Evolutionary conservation across 2,113 vertebrate species (phyloP), one percentile per base, ranked within the genome.

Genomic region (Capra hircus): DNA sequence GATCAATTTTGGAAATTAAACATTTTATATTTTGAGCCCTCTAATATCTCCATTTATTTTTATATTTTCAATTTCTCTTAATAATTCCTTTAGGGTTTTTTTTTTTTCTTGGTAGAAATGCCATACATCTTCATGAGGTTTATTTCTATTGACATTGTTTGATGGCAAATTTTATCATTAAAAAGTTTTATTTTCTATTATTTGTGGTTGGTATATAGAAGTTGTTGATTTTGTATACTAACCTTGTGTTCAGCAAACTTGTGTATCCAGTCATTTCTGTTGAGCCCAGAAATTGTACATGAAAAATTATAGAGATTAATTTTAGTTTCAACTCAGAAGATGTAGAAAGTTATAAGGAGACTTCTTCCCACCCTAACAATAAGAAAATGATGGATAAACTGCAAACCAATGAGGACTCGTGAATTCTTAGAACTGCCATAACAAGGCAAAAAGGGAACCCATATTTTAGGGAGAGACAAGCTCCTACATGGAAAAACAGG

Each of bases 21-120:
- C 48, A 43, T 92, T 95, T 88, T 95, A 95, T 84, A 23, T 94
- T 92, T 64, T 92, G 48, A 92, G 21, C 2, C 33, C 45, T 95
- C 77, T 16, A 62, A 28, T 84, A 21, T 84, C 11, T 89, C 21
- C 43, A 74, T 60, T 33, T 93, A 12, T 93, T 77, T 93, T 23
- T 52, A 33, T 88, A 52, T 88, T 93, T 45, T 96, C 6, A 87
- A n/a, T 88, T 74, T 85, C 7, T 88, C 50, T 59, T 30, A 67
- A 40, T 78, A 11, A 45, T 50, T 30, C 36, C 59, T 50, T 93
- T 52, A 82, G 30, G 48, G 5, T 1, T 6, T 57, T 48, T 90
- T 57, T 36, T 90, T 53, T 62, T 53, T 62, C 36, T 81, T 21
- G 21, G 19, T 74, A 84, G 25, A 83, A 77, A 95, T 71, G 4